Evolutionary conservation across 2,888 invertebrate genomes (phyloP).

Genomic region (Sphecodes monilicornis): DNA sequence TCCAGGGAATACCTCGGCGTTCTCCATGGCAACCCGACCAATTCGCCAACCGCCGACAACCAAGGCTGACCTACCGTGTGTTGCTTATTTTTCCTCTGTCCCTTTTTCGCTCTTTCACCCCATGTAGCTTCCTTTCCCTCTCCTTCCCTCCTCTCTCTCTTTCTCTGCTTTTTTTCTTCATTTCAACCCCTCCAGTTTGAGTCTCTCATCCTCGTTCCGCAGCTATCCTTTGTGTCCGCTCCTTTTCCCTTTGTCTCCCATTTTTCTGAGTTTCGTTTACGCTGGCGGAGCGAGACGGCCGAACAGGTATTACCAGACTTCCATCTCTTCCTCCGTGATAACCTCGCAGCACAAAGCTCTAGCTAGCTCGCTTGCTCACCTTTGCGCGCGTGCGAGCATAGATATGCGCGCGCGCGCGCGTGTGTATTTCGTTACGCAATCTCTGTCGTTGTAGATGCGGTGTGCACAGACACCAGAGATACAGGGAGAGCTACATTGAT

Average conservation of each 20-base stretch:
- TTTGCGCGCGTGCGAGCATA: not conserved
- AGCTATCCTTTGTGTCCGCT: slow-evolving; percentile 45
- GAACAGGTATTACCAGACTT: slow-evolving; percentile 14
- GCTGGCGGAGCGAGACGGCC: slow-evolving; percentile 2
- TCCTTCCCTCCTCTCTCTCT: slow-evolving; percentile 21
- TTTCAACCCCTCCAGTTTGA: slow-evolving; percentile 1
- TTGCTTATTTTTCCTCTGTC: slow-evolving; percentile 67
- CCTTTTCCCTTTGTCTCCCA: slow-evolving; percentile 39
- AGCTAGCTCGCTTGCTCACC: not conserved
- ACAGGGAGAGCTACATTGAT: slow-evolving; percentile 76
- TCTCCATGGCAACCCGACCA: slow-evolving; percentile 83
- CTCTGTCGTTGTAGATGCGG: slow-evolving; percentile 11
- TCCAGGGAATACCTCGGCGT: slow-evolving; percentile 76
- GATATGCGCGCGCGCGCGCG: not conserved
- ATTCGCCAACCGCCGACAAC: slow-evolving; percentile 82
- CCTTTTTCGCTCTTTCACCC: slow-evolving; percentile 13
- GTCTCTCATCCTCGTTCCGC: slow-evolving; percentile 25
- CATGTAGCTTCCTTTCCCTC: slow-evolving; percentile 18
- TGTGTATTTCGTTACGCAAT: slow-evolving; percentile 7
- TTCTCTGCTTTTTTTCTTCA: slow-evolving; percentile 5
- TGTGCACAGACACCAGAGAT: slow-evolving; percentile 44
- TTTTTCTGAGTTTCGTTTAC: slow-evolving; percentile 51
- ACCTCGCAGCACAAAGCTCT: not conserved
- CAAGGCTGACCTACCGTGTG: slow-evolving; percentile 76
- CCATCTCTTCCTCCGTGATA: slow-evolving; percentile 1